A percentile compares a stretch with the other conserved stretches of the same genome.
phyloP scores from a whole-genome alignment of 2,113 vertebrate genomes.

The Antechinus flavipes region DNA sequence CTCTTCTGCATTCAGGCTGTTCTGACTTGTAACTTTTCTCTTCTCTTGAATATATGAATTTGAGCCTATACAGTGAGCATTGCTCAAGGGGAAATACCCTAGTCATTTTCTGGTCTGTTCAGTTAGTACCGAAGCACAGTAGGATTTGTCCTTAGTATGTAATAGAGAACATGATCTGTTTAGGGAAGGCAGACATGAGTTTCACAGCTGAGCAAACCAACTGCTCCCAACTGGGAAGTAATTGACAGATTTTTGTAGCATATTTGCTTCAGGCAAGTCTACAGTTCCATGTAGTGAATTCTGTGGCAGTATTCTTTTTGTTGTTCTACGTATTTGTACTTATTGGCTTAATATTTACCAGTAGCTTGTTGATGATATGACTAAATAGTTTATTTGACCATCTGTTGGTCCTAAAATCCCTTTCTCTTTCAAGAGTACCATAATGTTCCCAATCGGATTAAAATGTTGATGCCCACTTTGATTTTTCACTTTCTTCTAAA shows the following conservation, averaged over 20 bases:
- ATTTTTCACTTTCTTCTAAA: not conserved
- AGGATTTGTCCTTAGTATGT: not conserved
- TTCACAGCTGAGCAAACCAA: not conserved
- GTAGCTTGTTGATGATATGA: not conserved
- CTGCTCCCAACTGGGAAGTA: not conserved
- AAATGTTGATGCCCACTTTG: not conserved
- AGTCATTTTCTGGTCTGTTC: not conserved
- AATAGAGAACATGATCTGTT: accelerated
- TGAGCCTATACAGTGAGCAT: not conserved
- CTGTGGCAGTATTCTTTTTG: not conserved
- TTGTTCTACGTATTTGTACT: not conserved
- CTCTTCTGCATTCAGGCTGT: not conserved
- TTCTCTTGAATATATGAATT: not conserved
- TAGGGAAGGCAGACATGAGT: not conserved
- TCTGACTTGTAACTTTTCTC: not conserved
- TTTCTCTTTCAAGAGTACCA: not conserved
- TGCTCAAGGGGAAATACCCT: not conserved
- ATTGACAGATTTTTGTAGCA: not conserved
- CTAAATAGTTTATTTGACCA: not conserved
- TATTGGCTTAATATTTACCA: not conserved
- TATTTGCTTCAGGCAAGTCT: accelerated
- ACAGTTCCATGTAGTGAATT: not conserved
- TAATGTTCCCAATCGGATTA: not conserved
- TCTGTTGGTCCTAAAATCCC: not conserved
- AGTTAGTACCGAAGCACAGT: too few species aligned